Conservation (phyloP, 2,888 invertebrate genomes). For the Drosophila ochracea region DNA sequence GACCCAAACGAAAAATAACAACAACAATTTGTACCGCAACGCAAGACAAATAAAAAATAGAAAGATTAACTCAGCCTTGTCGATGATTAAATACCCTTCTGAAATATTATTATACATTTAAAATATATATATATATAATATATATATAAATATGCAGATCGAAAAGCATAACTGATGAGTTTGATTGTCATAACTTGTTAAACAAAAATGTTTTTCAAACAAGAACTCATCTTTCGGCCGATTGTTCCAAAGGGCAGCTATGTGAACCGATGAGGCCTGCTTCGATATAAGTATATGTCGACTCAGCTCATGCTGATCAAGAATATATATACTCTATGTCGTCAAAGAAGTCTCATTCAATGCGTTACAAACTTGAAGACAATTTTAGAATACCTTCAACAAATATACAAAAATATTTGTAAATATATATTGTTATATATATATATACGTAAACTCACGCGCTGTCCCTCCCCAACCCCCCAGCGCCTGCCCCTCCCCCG, state of each 20-base stretch:
- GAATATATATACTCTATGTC: background rate
- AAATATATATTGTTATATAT: background rate
- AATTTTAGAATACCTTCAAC: background rate
- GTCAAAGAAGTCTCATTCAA: background rate
- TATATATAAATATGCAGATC: background rate
- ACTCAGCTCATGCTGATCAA: background rate
- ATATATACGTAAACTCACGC: background rate
- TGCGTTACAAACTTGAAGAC: background rate
- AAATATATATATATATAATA: too few relatives aligned
- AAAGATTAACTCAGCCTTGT: background rate
- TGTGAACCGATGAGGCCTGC: background rate
- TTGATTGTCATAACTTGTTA: background rate
- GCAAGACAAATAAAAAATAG: constrained; percentile 3
- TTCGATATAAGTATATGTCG: background rate
- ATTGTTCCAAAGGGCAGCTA: background rate
- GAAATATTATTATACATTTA: background rate
- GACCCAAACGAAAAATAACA: constrained; percentile 40
- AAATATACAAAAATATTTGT: background rate
- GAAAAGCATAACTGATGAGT: background rate
- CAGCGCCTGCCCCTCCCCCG: constrained; percentile 11
- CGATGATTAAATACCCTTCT: background rate
- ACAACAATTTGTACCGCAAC: constrained; percentile 20
- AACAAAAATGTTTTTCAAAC: background rate
- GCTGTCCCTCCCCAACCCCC: constrained; percentile 9
- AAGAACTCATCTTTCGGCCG: background rate